These are phyloP conservation scores for Burhinus bistriatus DNA, from an alignment of 2,113 vertebrate genomes.

Conservation along the genomic window DNA sequence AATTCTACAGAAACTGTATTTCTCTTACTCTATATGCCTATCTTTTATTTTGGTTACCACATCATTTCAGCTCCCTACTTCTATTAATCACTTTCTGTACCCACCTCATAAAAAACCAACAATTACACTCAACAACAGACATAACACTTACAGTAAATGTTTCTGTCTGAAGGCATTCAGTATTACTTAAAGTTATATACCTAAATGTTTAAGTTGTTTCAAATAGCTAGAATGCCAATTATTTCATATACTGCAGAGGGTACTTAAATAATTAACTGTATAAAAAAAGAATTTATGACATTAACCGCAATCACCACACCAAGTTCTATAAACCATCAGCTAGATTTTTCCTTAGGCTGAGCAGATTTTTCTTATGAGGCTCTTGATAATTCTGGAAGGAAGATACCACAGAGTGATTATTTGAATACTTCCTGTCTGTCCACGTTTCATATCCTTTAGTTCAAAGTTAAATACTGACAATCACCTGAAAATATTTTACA, in stretches of 20 bases:
- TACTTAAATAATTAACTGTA: background rate
- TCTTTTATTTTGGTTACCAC: background rate
- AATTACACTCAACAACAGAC: background rate
- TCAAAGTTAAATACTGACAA: background rate
- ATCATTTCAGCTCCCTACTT: background rate
- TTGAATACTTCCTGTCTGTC: background rate
- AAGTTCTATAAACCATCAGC: background rate
- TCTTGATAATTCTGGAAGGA: background rate
- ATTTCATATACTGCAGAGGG: background rate
- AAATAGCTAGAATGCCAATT: background rate
- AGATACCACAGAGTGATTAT: background rate
- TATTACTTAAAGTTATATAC: too few species aligned
- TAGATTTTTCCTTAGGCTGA: background rate
- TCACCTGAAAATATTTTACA: too few species aligned
- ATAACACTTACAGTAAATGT: fast-evolving
- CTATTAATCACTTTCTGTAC: background rate
- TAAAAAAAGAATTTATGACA: background rate
- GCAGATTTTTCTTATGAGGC: background rate
- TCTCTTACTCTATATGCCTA: background rate
- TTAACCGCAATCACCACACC: background rate
- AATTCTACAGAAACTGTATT: background rate
- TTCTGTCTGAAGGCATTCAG: background rate
- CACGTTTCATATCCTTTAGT: fast-evolving
- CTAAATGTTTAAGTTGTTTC: background rate
- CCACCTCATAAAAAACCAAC: background rate